Conservation (phyloP, 1,140 invertebrate species). For the Cyclargus thomasi region DNA sequence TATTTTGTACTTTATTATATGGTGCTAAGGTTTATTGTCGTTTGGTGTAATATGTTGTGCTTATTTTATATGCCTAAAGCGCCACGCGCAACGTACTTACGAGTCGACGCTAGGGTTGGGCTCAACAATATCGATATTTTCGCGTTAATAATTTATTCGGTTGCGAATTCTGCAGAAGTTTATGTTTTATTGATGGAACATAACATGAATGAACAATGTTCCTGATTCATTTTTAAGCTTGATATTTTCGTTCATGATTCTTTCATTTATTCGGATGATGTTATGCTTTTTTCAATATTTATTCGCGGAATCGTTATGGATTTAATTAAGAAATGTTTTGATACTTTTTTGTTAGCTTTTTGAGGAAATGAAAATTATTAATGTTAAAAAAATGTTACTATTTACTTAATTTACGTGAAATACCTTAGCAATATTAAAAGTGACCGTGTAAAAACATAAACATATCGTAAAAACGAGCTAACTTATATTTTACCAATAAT, state of each 20-base stretch:
- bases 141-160: neutral
- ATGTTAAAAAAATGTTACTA: too few species aligned
- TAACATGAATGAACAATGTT: neutral
- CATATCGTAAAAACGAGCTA: too few species aligned
- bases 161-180: neutral
- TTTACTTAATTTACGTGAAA: too few species aligned
- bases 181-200: neutral
- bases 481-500: too few species aligned
- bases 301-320: neutral
- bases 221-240: neutral
- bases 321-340: neutral
- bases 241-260: neutral
- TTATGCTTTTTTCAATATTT: neutral
- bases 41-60: neutral
- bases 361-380: too few species aligned
- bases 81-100: constrained; percentile 29
- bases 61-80: constrained; percentile 8
- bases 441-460: too few species aligned
- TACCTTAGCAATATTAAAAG: too few species aligned
- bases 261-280: neutral
- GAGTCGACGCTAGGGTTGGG: constrained; percentile 4
- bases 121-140: neutral
- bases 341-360: too few species aligned
- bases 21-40: constrained; percentile 21
- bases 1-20: constrained; percentile 24